phyloP scores from a whole-genome alignment of 2,113 vertebrate genomes.

The Podocnemis expansa region DNA sequence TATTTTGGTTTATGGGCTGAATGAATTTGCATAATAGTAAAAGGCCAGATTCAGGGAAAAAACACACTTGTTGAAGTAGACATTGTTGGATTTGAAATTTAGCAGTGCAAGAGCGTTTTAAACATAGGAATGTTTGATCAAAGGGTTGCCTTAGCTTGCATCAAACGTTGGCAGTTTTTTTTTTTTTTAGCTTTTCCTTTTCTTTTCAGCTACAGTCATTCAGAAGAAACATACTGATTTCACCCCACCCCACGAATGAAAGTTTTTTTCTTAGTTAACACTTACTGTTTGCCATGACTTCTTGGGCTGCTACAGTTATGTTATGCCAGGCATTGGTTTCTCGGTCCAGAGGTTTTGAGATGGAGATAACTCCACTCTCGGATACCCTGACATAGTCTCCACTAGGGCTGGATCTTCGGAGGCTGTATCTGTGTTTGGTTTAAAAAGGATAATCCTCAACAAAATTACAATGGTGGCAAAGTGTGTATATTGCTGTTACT shows the following conservation, averaged over 20 bases:
- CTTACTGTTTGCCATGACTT: constrained; percentile 76
- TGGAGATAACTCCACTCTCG: constrained; percentile 78
- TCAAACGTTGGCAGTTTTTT: background rate
- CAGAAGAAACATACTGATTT: background rate
- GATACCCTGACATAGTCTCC: constrained; percentile 80
- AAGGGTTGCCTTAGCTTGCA: background rate
- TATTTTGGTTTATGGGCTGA: background rate
- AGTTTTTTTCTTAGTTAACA: background rate
- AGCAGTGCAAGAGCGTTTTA: background rate
- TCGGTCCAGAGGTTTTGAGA: constrained; percentile 86
- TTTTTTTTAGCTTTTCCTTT: background rate
- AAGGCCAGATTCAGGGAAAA: background rate
- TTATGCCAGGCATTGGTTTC: constrained; percentile 83
- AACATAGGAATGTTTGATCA: background rate
- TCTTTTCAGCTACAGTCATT: background rate
- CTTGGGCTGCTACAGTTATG: constrained; percentile 88
- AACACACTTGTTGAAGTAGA: background rate
- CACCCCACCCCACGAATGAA: background rate
- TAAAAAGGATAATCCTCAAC: constrained; percentile 7
- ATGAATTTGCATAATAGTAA: background rate
- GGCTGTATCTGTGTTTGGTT: constrained; percentile 81
- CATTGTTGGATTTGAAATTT: background rate
- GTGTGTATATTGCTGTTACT: background rate
- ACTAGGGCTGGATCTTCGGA: constrained; percentile 76
- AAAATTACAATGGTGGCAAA: background rate